phyloP scores from a whole-genome alignment of 2,797 vertebrate genomes.

The Lepilemur ruficaudatus region DNA sequence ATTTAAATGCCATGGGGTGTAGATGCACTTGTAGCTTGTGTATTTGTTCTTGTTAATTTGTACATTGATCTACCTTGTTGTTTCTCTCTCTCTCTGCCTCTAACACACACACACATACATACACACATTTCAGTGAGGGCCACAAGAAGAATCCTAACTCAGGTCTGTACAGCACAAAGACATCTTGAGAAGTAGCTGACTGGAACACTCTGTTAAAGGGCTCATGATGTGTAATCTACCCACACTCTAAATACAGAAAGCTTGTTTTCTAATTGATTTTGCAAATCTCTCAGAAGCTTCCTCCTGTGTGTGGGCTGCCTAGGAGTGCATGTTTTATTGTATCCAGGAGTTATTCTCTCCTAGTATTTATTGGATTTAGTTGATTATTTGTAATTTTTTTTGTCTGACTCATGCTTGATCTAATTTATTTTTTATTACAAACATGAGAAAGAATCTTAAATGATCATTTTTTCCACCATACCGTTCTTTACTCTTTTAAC shows the following conservation, averaged over 20 bases:
- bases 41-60: neutral
- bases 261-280: conserved; percentile 33
- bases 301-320: neutral
- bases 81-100: neutral
- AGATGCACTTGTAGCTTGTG: neutral
- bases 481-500: no score
- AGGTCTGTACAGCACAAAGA: neutral
- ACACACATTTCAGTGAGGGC: neutral
- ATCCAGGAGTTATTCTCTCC: neutral
- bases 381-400: conserved; percentile 22
- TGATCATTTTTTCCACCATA: conserved; percentile 17
- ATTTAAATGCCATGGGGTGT: neutral
- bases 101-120: neutral
- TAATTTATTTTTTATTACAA: conserved; percentile 46
- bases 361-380: neutral
- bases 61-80: neutral
- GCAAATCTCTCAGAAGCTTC: neutral
- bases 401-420: conserved; percentile 49
- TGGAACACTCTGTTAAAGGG: neutral
- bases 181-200: neutral
- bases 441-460: conserved; percentile 24
- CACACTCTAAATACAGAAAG: neutral
- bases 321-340: neutral
- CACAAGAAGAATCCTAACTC: neutral
- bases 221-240: neutral